A percentile compares a stretch with the other conserved stretches of the same genome.
Conservation (phyloP, 1,140 invertebrate genomes). For the Drosophila miranda region DNA sequence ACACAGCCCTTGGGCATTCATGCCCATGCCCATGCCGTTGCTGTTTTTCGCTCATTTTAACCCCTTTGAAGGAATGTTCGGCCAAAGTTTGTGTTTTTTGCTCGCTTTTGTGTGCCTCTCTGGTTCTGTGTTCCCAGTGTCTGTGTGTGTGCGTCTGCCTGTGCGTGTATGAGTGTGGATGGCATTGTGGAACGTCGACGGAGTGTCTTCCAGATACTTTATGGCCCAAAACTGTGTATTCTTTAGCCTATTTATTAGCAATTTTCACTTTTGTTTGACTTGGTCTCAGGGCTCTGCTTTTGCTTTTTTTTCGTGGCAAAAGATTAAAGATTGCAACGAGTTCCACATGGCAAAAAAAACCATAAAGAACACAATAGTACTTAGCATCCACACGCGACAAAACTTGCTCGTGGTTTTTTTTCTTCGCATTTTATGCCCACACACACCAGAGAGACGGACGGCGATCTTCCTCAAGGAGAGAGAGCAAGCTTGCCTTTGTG, state of each 20-base stretch:
- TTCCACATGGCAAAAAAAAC: slow-evolving; percentile 4
- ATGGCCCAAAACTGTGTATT: slow-evolving; percentile 17
- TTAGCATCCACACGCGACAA: slow-evolving; percentile 65
- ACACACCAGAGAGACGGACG: slow-evolving; percentile 24
- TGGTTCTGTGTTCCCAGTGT: slow-evolving; percentile 29
- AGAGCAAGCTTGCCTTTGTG: slow-evolving; percentile 19
- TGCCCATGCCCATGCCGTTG: neutral
- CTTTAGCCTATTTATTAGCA: slow-evolving; percentile 46
- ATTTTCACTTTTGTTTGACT: slow-evolving; percentile 62
- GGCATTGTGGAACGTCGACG: slow-evolving; percentile 72
- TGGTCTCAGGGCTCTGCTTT: slow-evolving; percentile 13
- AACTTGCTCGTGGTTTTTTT: slow-evolving; percentile 44
- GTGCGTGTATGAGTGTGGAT: slow-evolving; percentile 50
- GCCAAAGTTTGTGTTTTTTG: slow-evolving; percentile 37
- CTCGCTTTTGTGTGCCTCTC: slow-evolving; percentile 12
- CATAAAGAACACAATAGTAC: slow-evolving; percentile 7
- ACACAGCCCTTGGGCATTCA: slow-evolving; percentile 50
- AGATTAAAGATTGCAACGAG: slow-evolving; percentile 31
- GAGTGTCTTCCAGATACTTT: slow-evolving; percentile 31
- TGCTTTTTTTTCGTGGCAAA: slow-evolving; percentile 5
- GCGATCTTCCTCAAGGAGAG: slow-evolving; percentile 56
- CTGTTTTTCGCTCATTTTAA: slow-evolving; percentile 69
- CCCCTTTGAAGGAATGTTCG: slow-evolving; percentile 72
- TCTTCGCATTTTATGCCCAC: slow-evolving; percentile 32
- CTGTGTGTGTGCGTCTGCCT: slow-evolving; percentile 19